Evolutionary conservation across 2,888 invertebrate species (phyloP), one percentile per base, ranked within the genome.

Genomic region (Athalia cordata): DNA sequence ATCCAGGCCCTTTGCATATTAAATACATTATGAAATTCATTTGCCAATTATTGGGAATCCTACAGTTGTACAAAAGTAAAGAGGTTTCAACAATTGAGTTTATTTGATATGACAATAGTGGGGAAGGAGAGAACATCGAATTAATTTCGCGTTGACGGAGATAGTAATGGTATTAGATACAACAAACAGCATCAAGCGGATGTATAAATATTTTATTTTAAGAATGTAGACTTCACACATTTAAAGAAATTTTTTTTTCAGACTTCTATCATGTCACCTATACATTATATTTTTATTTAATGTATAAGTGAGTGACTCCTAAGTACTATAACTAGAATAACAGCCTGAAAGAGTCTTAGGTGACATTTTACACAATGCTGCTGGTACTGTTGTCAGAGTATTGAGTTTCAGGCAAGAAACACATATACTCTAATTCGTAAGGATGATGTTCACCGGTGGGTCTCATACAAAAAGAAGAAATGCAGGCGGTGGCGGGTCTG

Each of bases 361-460:
- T 50, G 50, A 74, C 62, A 29, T 75, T 47, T 62, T 50, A 29
- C 11, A 11, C 9, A 3, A 74, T 11, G 49, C 47, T 52, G 50
- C 50, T 29, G 62, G 11, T 75, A 9, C 52, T 75, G 11, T 62
- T 45, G 66, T 62, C 45, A 4, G 50, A 75, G 50, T 62, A 62
- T 29, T 64, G 52, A 62, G 59, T 43, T 50, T n/a, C 62, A 15
- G n/a, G 15, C 29, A 67, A 13, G 29, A 43, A 11, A 29, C 15
- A 45, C 5, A 50, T 45, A 43, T 45, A 62, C 11, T 45, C 4
- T 29, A 79, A 61, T 80, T 50, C 64, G 80, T 78, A 85, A 92
- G 92, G 85, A 94, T 94, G 94, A 94, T 94, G 94, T 94, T 94
- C 90, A 94, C 94, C 84, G 94, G 94, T 84, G 93, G 93, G 86